Evolutionary conservation across 2,113 vertebrate genomes (phyloP).

Genomic region (Trachemys scripta): DNA sequence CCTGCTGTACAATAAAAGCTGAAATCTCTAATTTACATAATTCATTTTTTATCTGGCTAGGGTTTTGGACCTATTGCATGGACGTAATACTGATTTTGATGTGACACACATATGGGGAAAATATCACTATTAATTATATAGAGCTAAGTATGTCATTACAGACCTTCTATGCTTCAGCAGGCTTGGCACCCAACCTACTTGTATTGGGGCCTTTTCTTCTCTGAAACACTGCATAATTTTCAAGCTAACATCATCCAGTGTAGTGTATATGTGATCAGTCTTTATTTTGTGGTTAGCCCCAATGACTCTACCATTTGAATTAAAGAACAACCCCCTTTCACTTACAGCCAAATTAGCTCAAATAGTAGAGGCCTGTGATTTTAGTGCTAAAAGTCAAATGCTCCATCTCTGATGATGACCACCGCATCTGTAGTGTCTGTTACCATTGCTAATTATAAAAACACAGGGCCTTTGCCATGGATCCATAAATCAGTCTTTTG

Average conservation of each 20-base stretch:
- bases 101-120: conserved; percentile 21
- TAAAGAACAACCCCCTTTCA: neutral
- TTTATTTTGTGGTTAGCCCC: neutral
- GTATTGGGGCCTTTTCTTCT: neutral
- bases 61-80: neutral
- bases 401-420: neutral
- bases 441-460: neutral
- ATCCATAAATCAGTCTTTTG: neutral
- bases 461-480: neutral
- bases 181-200: neutral
- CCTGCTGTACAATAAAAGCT: neutral
- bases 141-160: conserved; percentile 21
- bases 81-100: neutral
- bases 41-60: neutral
- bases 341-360: neutral
- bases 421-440: neutral
- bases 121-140: neutral
- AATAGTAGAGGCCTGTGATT: neutral
- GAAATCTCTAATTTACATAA: neutral
- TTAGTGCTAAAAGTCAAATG: neutral
- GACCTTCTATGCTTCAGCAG: neutral
- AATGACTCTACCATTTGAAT: neutral
- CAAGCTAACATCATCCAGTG: neutral
- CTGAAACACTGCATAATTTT: neutral
- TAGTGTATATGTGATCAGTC: neutral